Percentiles rank a stretch among this genome's conserved stretches.
phyloP scores from a whole-genome alignment of 2,888 invertebrate species.

The Abrostola tripartita region DNA sequence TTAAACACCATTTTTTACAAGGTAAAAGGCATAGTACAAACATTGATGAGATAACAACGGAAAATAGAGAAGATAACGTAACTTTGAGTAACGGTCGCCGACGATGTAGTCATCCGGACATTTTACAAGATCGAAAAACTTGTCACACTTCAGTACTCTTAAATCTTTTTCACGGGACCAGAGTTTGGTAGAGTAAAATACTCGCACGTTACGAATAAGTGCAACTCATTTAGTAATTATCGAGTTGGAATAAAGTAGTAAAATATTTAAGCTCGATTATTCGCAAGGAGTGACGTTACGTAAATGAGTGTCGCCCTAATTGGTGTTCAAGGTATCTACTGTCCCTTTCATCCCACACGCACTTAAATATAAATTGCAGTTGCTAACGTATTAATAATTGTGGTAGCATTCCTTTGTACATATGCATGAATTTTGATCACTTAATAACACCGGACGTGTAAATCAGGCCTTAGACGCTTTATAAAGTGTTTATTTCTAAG shows the following conservation, averaged over 20 bases:
- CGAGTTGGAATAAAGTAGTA: no score
- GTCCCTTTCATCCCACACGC: neutral
- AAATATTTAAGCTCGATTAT: no score
- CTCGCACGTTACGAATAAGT: neutral
- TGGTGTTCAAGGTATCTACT: neutral
- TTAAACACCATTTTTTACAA: slow-evolving; percentile 39
- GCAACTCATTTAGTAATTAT: neutral
- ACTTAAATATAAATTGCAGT: no score
- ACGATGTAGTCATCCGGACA: slow-evolving; percentile 65
- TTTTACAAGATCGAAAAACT: slow-evolving; percentile 66
- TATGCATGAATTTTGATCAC: neutral
- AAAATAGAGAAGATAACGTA: slow-evolving; percentile 72
- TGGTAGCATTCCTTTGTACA: no score
- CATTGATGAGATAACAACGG: slow-evolving; percentile 71
- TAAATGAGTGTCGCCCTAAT: neutral
- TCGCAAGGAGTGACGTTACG: no score
- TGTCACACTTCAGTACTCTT: slow-evolving; percentile 58
- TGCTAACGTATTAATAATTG: no score
- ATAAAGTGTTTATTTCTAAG: slow-evolving; percentile 55
- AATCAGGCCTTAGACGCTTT: slow-evolving; percentile 19
- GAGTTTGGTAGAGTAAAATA: neutral
- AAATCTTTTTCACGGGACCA: slow-evolving; percentile 17
- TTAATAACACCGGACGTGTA: neutral
- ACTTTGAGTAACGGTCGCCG: slow-evolving; percentile 64
- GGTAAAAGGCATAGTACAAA: slow-evolving; percentile 50